A percentile compares a stretch with the other conserved stretches of the same genome.
Evolutionary conservation across 2,113 vertebrate species (phyloP).

Genomic region (Tretioscincus oriximinensis): DNA sequence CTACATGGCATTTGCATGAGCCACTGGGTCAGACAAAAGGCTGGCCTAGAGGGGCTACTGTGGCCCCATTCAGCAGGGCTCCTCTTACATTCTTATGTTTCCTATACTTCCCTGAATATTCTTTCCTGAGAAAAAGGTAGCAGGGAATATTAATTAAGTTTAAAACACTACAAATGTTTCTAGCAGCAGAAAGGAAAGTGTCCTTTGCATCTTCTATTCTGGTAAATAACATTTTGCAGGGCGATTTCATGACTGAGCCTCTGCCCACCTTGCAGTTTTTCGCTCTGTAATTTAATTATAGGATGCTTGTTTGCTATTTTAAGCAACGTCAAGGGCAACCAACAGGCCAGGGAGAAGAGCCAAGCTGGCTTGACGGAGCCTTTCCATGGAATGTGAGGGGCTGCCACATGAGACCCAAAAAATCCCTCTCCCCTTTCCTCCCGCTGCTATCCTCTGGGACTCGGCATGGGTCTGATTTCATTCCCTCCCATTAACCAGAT

Average conservation of each 20-base stretch:
- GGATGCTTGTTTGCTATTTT: slow-evolving; percentile 1
- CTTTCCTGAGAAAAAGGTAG: not conserved
- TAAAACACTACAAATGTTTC: not conserved
- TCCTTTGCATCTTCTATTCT: not conserved
- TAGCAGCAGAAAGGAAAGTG: not conserved
- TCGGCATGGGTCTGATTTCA: slow-evolving; percentile 5
- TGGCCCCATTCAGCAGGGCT: no score
- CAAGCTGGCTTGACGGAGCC: not conserved
- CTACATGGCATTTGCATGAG: no score
- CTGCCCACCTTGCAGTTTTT: slow-evolving; percentile 15
- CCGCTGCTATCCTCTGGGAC: not conserved
- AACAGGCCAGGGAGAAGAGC: not conserved
- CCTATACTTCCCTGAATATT: not conserved
- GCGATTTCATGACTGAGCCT: not conserved
- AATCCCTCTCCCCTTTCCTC: not conserved
- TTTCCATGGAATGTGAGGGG: slow-evolving; percentile 11
- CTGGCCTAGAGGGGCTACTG: no score
- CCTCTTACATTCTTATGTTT: not conserved
- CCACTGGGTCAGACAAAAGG: no score
- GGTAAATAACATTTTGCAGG: slow-evolving; percentile 21
- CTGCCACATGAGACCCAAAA: not conserved
- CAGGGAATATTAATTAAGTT: not conserved
- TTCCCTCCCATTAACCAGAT: slow-evolving; percentile 5
- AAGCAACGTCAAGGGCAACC: not conserved
- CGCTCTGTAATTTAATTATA: slow-evolving; percentile 19